Evolutionary conservation across 2,888 invertebrate species (phyloP).

Genomic region (Chrysomela aeneicollis): DNA sequence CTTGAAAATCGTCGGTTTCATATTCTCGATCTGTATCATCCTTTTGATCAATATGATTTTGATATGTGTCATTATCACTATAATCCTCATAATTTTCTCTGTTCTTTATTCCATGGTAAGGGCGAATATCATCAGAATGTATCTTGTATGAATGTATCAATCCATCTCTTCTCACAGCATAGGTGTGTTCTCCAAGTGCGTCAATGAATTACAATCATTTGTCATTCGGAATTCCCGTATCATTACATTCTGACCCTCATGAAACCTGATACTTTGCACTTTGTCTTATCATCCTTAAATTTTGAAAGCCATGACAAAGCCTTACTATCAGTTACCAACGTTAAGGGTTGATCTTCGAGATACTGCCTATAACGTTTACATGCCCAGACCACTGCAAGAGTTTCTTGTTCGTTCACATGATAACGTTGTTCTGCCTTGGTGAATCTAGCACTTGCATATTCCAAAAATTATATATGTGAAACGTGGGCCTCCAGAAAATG

Average conservation of each 20-base stretch:
- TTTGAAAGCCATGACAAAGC: background rate
- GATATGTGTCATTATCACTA: too few species aligned
- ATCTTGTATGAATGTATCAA: background rate
- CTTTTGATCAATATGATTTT: background rate
- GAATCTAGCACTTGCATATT: background rate
- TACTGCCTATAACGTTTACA: background rate
- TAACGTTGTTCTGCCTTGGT: background rate
- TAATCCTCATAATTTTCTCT: background rate
- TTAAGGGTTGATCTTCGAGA: background rate
- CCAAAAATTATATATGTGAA: too few species aligned
- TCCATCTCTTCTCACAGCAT: background rate
- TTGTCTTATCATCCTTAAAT: too few species aligned
- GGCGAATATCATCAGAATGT: background rate
- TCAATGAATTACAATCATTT: background rate
- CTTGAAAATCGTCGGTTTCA: background rate
- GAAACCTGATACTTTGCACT: background rate
- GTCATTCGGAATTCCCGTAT: background rate
- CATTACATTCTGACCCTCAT: background rate
- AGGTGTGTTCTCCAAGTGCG: background rate
- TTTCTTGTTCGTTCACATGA: slow-evolving; percentile 39
- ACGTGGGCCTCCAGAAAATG: background rate
- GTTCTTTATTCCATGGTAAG: background rate
- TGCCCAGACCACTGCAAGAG: slow-evolving; percentile 4
- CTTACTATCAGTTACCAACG: background rate
- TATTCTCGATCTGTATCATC: background rate